Evolutionary conservation across 1,140 invertebrate genomes (phyloP), one percentile per base, ranked within the genome.

Genomic region (Solen grandis): DNA sequence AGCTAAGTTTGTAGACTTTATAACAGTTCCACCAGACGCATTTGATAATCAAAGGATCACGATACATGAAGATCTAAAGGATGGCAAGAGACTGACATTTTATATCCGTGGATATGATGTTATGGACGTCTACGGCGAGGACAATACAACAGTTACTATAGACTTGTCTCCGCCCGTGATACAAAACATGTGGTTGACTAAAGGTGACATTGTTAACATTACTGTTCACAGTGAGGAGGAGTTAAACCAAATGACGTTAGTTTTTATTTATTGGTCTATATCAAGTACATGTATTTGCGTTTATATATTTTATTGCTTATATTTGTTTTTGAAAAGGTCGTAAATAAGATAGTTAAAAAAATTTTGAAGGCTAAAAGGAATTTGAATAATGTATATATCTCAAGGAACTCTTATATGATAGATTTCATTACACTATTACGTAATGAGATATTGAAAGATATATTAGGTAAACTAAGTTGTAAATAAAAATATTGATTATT

Each of bases 1-100:
- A 29, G 16, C 13, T 46, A 46, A 46, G 41, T 10, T 19, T 4
- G 27, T 19, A 22, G 22, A 35, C 2, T 57, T 46, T 27, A 13
- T 22, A 5, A 2, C 2, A 1, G 33, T 78, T 1, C 50, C 75
- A 19, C 5, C 41, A 2, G 22, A 60, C 19, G 33, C 41, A 13
- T 78, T 69, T 69, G 33, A 41, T 54, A 5, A 33, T 5, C 8
- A 76, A 62, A 50, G 19, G 36, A 69, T 46, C 25, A 27, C 25
- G 0, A 38, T 33, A 13, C 1, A 62, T 33, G 59, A 63, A 5
- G 29, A 52, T 0, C n/a, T 81, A 2, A 36, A 13, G 22, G 83
- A 84, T 35, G 83, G 83, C 1, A 72, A 85, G 13, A 63, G 52
- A 5, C 14, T 85, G 66, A 72, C 31, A 8, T 82, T 74, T 60